These are phyloP conservation scores for Danaus chrysippus DNA, from an alignment of 2,888 invertebrate genomes.

Conservation along the genomic window DNA sequence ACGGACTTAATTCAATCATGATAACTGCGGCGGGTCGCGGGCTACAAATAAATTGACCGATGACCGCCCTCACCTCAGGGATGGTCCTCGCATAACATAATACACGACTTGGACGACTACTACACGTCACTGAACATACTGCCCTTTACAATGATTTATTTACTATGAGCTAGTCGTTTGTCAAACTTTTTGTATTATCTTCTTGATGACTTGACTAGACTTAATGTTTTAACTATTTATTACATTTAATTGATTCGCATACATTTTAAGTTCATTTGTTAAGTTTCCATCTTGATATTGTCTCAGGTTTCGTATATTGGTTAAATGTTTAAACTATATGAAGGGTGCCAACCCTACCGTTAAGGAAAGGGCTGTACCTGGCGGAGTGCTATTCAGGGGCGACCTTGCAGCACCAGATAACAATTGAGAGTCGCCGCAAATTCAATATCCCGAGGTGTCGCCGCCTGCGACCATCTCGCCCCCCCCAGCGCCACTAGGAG, in stretches of 20 bases:
- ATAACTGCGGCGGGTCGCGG: slow-evolving; percentile 68
- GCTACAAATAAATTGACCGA: slow-evolving; percentile 77
- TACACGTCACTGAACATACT: too few species aligned
- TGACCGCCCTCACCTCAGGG: slow-evolving; percentile 61
- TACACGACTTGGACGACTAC: too few species aligned
- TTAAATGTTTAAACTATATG: slow-evolving; percentile 17
- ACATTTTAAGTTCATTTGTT: too few species aligned
- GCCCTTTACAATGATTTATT: too few species aligned
- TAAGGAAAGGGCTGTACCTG: slow-evolving; percentile 72
- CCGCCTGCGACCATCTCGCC: slow-evolving; percentile 44
- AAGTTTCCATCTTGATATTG: slow-evolving; percentile 28
- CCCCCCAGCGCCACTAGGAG: slow-evolving; percentile 13
- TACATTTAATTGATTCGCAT: too few species aligned
- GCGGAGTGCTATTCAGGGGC: slow-evolving; percentile 50
- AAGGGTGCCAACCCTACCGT: slow-evolving; percentile 51
- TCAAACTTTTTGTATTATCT: too few species aligned
- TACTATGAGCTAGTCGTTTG: too few species aligned
- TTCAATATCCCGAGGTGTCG: slow-evolving; percentile 77
- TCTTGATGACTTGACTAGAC: too few species aligned
- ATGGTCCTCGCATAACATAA: slow-evolving; percentile 25
- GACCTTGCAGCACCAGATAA: slow-evolving; percentile 76
- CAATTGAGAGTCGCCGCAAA: slow-evolving; percentile 74
- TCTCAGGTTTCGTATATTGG: slow-evolving; percentile 20
- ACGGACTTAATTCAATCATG: slow-evolving; percentile 75
- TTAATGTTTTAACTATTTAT: too few species aligned